Evolutionary conservation across 2,888 invertebrate species (phyloP).

Genomic region (Drosophila monieri): DNA sequence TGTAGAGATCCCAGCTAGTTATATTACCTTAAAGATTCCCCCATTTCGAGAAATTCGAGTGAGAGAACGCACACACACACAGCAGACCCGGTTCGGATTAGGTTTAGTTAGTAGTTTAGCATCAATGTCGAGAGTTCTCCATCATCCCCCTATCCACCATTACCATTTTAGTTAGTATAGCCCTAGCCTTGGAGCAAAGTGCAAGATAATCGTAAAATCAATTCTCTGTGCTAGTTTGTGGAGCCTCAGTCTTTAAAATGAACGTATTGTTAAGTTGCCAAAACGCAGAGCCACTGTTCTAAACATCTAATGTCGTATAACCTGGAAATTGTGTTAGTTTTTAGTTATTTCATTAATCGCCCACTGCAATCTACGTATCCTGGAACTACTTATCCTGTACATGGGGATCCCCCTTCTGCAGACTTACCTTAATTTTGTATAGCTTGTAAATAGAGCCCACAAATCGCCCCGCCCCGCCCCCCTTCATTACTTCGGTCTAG

Average conservation of each 20-base stretch:
- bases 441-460: constrained; percentile 43
- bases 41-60: constrained; percentile 33
- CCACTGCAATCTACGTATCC: constrained; percentile 5
- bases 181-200: constrained; percentile 51
- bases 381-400: constrained; percentile 21
- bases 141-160: not conserved
- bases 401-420: constrained; percentile 25
- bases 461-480: not conserved
- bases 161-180: not conserved
- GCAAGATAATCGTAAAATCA: constrained; percentile 63
- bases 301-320: constrained; percentile 32
- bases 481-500: constrained; percentile 47
- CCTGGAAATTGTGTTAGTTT: constrained; percentile 33
- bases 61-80: constrained; percentile 63
- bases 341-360: constrained; percentile 4
- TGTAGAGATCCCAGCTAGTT: constrained; percentile 21
- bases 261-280: constrained; percentile 34
- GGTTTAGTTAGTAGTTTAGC: constrained; percentile 63
- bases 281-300: constrained; percentile 24
- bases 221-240: constrained; percentile 18
- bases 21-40: constrained; percentile 12
- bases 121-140: constrained; percentile 38
- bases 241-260: constrained; percentile 13
- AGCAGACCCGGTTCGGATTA: constrained; percentile 64
- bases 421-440: constrained; percentile 42